Percentiles rank a stretch among this genome's conserved stretches.
Evolutionary conservation across 2,113 vertebrate species (phyloP).

Genomic region (Antigone vipio): DNA sequence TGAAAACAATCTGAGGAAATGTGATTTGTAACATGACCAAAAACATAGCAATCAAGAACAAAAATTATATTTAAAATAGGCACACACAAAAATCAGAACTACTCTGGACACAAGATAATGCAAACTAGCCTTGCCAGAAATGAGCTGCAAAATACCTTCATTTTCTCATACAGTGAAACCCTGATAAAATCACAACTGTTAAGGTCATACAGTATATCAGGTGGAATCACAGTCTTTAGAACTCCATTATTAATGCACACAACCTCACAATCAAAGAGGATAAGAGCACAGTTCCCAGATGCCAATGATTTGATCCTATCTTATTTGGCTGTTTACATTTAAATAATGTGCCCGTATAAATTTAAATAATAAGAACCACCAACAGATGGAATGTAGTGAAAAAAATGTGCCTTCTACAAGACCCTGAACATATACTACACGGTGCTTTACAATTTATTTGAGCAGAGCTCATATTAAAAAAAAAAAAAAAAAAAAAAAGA

Average conservation of each 20-base stretch:
- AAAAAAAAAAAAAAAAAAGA: slow-evolving; percentile 59
- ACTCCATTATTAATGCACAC: slow-evolving; percentile 80
- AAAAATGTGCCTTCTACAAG: slow-evolving; percentile 65
- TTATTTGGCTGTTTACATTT: slow-evolving; percentile 84
- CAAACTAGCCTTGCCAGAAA: slow-evolving; percentile 75
- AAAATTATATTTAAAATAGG: slow-evolving; percentile 25
- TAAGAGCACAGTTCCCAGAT: slow-evolving; percentile 80
- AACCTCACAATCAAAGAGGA: slow-evolving; percentile 83
- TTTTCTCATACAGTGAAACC: slow-evolving; percentile 77
- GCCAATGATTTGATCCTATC: slow-evolving; percentile 81
- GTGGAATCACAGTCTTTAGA: slow-evolving; percentile 82
- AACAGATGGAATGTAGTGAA: slow-evolving; percentile 75
- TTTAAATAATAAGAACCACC: slow-evolving; percentile 79
- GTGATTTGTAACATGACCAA: background rate
- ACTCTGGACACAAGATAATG: slow-evolving; percentile 66
- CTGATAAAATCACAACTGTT: slow-evolving; percentile 80
- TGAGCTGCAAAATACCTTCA: slow-evolving; percentile 78
- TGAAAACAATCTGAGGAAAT: slow-evolving; percentile 1
- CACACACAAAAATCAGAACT: background rate
- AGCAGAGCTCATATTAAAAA: slow-evolving; percentile 71
- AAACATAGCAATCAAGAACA: background rate
- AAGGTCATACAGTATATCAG: slow-evolving; percentile 82
- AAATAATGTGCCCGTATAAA: slow-evolving; percentile 80
- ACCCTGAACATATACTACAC: slow-evolving; percentile 70
- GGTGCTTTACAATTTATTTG: slow-evolving; percentile 76